Base-by-base conservation (phyloP, 1,140 invertebrate genomes). In the Danaus plexippus region DNA sequence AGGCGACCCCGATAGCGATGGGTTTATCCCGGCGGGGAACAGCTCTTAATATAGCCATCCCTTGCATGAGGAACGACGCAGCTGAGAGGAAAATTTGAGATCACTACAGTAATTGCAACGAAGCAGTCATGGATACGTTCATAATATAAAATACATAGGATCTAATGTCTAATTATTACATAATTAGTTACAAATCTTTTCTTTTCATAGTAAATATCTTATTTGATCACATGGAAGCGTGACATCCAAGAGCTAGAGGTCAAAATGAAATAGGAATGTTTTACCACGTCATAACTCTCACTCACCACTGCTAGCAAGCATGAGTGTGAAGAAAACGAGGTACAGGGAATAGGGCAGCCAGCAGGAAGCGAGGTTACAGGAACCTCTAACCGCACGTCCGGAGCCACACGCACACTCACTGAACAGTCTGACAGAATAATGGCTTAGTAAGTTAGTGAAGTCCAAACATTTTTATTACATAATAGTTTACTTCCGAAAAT, bases 61-160 rank as follows among this genome's bases (percentile, higher is more conserved):
- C 75, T 59, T 82, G 78, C 82, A 85, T 82, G 13, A 83, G 53
- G 52, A 77, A 64, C 8, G 75, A 61, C 0, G 82, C 73, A 6
- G 67, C 80, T 83, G 66, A 4, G 63, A 70, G 11, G 11, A 50
- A 50, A 45, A 45, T 7, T 7, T 45, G 6, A n/a, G 10, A 45
- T 45, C 2, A 4, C 4, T 45, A 45, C 43, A n/a, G 8, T 45
- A 45, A 45, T n/a, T 45, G 22, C 22, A 32, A 32, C 22, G n/a
- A n/a, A n/a, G n/a, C n/a, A n/a, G n/a, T n/a, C n/a, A n/a, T n/a
- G n/a, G n/a, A n/a, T n/a, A n/a, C n/a, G n/a, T n/a, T n/a, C n/a
- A n/a, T n/a, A n/a, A n/a, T n/a, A n/a, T n/a, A n/a, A n/a, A n/a
- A n/a, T n/a, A n/a, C n/a, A 15, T 15, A 15, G 15, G 15, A 15